Evolutionary conservation across 2,797 vertebrate species (phyloP).

Genomic region (Philypnodon macrostomus): DNA sequence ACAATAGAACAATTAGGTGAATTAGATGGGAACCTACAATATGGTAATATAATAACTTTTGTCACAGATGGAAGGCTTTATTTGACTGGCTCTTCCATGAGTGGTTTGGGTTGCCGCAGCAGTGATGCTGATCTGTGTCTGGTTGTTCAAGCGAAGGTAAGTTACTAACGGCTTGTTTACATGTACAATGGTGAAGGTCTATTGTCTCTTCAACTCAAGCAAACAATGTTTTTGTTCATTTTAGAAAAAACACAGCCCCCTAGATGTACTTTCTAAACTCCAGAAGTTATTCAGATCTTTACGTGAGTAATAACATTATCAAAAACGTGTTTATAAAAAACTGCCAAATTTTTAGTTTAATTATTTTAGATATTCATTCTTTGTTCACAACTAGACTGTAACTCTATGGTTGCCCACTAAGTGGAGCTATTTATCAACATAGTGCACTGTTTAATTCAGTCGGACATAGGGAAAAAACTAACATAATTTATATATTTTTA

Average conservation of each 20-base stretch:
- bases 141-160: constrained; percentile 83
- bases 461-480: constrained; percentile 14
- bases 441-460: constrained; percentile 16
- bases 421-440: constrained; percentile 37
- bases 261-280: constrained; percentile 83
- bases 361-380: no score
- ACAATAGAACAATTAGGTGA: no score
- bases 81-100: constrained; percentile 92
- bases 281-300: constrained; percentile 85
- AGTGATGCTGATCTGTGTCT: constrained; percentile 95
- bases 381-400: background rate
- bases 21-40: no score
- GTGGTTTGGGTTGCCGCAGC: constrained; percentile 88
- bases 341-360: no score
- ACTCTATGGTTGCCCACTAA: constrained; percentile 35
- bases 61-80: constrained; percentile 83
- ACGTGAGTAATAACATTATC: constrained; percentile 80
- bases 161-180: constrained; percentile 38
- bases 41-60: constrained; percentile 7
- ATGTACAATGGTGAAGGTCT: background rate
- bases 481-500: constrained; percentile 12
- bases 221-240: constrained; percentile 30
- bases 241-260: constrained; percentile 85
- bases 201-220: no score
- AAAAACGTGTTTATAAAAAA: no score